Evolutionary conservation across 2,113 vertebrate genomes (phyloP).

Genomic region (Erythrocercus mccallii): DNA sequence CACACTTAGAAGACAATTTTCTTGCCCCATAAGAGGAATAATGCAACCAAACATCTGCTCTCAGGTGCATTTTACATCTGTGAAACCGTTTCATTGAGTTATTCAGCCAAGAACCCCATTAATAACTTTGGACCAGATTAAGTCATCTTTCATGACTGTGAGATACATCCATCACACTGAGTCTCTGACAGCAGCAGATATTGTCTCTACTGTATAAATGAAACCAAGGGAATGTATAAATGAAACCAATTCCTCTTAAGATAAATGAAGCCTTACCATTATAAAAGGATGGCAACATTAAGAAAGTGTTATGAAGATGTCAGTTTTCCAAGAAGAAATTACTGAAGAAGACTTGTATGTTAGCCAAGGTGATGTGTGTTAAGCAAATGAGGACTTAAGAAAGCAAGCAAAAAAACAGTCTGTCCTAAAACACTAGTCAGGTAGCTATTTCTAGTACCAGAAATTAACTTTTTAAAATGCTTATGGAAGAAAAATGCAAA

Average conservation of each 20-base stretch:
- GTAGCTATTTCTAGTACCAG: background rate
- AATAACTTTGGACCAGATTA: background rate
- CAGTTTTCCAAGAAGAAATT: background rate
- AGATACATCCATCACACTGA: background rate
- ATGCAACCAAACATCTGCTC: background rate
- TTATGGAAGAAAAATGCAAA: background rate
- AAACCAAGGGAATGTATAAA: background rate
- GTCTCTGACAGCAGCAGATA: background rate
- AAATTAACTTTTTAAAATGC: background rate
- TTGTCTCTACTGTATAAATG: background rate
- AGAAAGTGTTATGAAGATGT: conserved; percentile 6
- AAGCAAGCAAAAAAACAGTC: background rate
- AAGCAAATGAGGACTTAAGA: background rate
- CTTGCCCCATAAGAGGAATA: background rate
- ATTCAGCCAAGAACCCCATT: background rate
- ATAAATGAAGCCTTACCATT: conserved; percentile 3
- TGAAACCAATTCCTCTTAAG: background rate
- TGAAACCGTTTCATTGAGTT: background rate
- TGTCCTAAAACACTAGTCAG: background rate
- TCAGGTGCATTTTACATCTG: background rate
- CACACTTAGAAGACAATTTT: background rate
- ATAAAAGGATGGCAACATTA: background rate
- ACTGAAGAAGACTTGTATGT: background rate
- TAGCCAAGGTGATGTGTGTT: background rate
- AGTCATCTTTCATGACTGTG: background rate